phyloP scores from a whole-genome alignment of 2,888 invertebrate genomes.

The Apocheima hispidaria region DNA sequence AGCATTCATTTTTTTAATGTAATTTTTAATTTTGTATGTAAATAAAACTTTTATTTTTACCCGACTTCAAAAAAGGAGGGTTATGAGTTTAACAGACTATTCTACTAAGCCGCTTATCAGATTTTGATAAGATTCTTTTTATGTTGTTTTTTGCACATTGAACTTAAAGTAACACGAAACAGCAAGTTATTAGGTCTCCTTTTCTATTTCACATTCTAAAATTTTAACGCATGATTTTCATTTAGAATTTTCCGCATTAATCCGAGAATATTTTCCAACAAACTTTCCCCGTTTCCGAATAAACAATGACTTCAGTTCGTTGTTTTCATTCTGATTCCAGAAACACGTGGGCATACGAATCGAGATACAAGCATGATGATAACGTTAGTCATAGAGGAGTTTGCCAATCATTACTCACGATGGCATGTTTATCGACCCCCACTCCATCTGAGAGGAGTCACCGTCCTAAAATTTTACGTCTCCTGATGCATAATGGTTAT shows the following conservation, averaged over 20 bases:
- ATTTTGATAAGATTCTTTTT: too few relatives aligned
- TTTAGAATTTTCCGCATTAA: not conserved
- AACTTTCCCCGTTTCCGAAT: slow-evolving; percentile 39
- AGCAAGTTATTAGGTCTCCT: too few relatives aligned
- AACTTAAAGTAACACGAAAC: too few relatives aligned
- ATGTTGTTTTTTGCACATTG: too few relatives aligned
- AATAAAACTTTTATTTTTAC: too few relatives aligned
- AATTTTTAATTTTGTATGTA: too few relatives aligned
- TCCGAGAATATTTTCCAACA: not conserved
- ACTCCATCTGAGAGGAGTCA: slow-evolving; percentile 66
- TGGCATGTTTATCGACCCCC: slow-evolving; percentile 66
- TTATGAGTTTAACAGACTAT: too few relatives aligned
- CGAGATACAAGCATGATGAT: slow-evolving; percentile 51
- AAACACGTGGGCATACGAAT: slow-evolving; percentile 55
- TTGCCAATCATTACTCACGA: slow-evolving; percentile 79
- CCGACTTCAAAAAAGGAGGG: too few relatives aligned
- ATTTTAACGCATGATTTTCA: not conserved
- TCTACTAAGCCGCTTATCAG: too few relatives aligned
- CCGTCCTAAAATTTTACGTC: slow-evolving; percentile 63
- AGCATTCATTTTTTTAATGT: too few relatives aligned
- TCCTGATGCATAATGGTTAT: slow-evolving; percentile 77
- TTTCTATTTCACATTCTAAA: too few relatives aligned
- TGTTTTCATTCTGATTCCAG: slow-evolving; percentile 49
- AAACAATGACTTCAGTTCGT: slow-evolving; percentile 52
- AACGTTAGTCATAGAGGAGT: slow-evolving; percentile 61